Evolutionary conservation across 2,113 vertebrate genomes (phyloP).

Genomic region (Motacilla alba): DNA sequence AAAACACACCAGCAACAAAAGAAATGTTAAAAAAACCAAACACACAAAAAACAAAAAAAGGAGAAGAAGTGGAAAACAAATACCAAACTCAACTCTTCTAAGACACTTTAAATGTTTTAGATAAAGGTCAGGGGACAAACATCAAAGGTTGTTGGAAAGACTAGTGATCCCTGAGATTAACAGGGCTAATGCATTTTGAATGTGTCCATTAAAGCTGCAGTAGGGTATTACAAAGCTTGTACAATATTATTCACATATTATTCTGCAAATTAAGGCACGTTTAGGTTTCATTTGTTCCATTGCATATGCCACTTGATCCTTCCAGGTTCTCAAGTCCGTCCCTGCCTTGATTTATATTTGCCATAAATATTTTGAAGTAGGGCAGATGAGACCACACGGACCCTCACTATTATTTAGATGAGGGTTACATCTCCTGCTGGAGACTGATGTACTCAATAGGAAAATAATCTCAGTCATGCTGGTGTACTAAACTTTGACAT

Average conservation of each 20-base stretch:
- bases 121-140: neutral
- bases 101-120: neutral
- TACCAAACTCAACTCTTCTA: neutral
- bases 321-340: neutral
- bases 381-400: neutral
- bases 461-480: neutral
- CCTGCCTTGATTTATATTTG: neutral
- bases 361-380: slow-evolving; percentile 30
- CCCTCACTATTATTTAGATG: neutral
- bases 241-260: neutral
- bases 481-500: neutral
- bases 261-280: neutral
- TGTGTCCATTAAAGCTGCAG: neutral
- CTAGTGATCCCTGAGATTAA: neutral
- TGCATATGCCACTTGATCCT: neutral
- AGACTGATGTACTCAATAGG: neutral
- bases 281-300: neutral
- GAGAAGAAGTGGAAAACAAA: neutral
- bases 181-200: neutral
- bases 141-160: neutral
- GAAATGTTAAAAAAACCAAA: neutral
- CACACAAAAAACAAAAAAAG: neutral
- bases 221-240: neutral
- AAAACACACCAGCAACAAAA: neutral
- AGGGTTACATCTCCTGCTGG: neutral